Evolutionary conservation across 2,888 invertebrate genomes (phyloP), one percentile per base, ranked within the genome.

Genomic region (Lycaena phlaeas): DNA sequence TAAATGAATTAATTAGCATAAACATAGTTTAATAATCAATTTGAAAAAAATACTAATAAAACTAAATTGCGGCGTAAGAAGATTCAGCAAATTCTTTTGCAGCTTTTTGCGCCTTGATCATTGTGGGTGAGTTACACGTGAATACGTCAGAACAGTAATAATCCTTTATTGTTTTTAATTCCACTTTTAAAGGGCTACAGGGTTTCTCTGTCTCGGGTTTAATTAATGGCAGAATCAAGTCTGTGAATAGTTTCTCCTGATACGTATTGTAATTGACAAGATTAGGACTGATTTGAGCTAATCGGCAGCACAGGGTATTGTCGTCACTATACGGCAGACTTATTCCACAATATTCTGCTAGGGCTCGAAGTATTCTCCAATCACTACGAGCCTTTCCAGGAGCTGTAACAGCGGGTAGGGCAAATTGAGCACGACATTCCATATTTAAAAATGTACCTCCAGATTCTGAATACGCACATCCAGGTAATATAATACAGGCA

Each of bases 381-480:
- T 98, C 98, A 51, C 92, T 92, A 29, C 98, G 90, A 1, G 97
- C 97, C 71, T 93, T 86, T 11, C 97, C 97, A 0, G 98, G 98
- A 1, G 97, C 93, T 2, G 94, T 90, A 1, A 97, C 91, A 0
- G 97, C 97, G 0, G 91, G 88, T 38, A 91, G 72, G 0, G 97
- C 96, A 65, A 92, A 90, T 74, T 98, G 98, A 1, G 97, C 88
- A 39, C 98, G 87, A 30, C 98, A 96, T 79, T 99, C 99, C 34
- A 96, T 98, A 73, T 99, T 99, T 3, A 97, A 92, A 67, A 93
- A 99, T 1, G 93, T 92, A 0, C 91, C 97, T 58, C 94, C 94
- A 64, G 97, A 95, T 82, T 99, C 99, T 0, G 98, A 98, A 67
- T 98, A 99, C 0, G 99, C 98, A 36, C 96, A 93, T 15, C 98